phyloP scores from a whole-genome alignment of 1,140 invertebrate genomes.

The Ooceraea biroi region DNA sequence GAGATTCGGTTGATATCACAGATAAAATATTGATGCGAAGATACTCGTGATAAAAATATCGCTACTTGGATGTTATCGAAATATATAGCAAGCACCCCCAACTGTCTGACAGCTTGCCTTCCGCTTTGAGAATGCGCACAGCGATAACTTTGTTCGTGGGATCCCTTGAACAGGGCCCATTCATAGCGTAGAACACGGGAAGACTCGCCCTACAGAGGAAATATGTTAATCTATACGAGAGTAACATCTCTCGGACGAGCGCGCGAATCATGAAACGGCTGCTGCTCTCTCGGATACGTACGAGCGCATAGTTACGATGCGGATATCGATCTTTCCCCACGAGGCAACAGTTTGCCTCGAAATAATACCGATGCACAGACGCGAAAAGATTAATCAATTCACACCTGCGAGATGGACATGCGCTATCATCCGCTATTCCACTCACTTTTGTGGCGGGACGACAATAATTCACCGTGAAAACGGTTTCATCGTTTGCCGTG shows the following conservation, averaged over 20 bases:
- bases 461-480: slow-evolving; percentile 8
- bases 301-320: slow-evolving; percentile 36
- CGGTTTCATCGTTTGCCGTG: no score
- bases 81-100: background rate
- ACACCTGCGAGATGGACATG: slow-evolving; percentile 41
- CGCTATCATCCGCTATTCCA: slow-evolving; percentile 27
- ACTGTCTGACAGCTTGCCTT: slow-evolving; percentile 7
- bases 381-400: slow-evolving; percentile 56
- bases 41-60: background rate
- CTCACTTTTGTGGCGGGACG: background rate
- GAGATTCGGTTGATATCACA: background rate
- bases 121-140: slow-evolving; percentile 13
- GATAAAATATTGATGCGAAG: background rate
- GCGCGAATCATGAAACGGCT: slow-evolving; percentile 55
- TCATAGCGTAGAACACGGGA: slow-evolving; percentile 48
- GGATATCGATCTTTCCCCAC: slow-evolving; percentile 54
- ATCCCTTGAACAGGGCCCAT: slow-evolving; percentile 64
- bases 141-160: slow-evolving; percentile 59
- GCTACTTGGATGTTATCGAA: background rate
- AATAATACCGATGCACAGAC: slow-evolving; percentile 55
- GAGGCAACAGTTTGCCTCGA: slow-evolving; percentile 66
- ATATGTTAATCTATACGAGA: slow-evolving; percentile 39
- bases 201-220: slow-evolving; percentile 18
- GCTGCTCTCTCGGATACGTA: slow-evolving; percentile 45
- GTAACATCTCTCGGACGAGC: slow-evolving; percentile 44